Evolutionary conservation across 2,797 vertebrate species (phyloP), one percentile per base, ranked within the genome.

Genomic region (Molossus molossus): DNA sequence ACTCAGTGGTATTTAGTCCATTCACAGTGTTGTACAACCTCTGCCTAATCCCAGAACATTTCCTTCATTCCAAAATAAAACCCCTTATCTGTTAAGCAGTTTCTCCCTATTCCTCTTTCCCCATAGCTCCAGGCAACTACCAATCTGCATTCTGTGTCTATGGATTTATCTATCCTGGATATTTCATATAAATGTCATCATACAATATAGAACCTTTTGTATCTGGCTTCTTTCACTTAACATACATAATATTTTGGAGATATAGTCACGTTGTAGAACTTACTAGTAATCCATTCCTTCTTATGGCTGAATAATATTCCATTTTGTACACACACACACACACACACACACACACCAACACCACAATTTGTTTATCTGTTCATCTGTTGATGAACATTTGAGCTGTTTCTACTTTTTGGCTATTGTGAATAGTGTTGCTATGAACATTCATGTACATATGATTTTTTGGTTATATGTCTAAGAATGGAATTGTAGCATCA

Each of bases 161-260:
- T 76, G 48, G 45, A 64, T 70, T 91, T 93, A 86, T 77, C 53
- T 84, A 8, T 83, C 86, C 21, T 87, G 20, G 4, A 10, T 87
- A 87, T 79, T 95, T 92, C n/a, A 84, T 65, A 70, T 58, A 64
- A 88, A 60, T 84, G 11, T 77, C 70, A 64, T 60, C 13, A 55
- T 89, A 69, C 1, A 82, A 27, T 45, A 40, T 89, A 27, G 70
- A 33, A 64, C 53, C 23, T 95, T 96, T 95, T 79, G 40, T 91
- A 40, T 80, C 21, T 93, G 87, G 8, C n/a, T 80, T 76, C 60
- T 91, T 86, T 93, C 23, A 79, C 29, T 96, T 92, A 84, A 21
- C 37, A 18, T 90, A 21, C 37, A 18, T 90, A 55, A 62, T 58
- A 15, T 58, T 89, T 87, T 64, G 57, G 64, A 85, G 25, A 40